These are phyloP conservation scores for Haemorhous mexicanus DNA, from an alignment of 2,113 vertebrate species.

Conservation along the genomic window DNA sequence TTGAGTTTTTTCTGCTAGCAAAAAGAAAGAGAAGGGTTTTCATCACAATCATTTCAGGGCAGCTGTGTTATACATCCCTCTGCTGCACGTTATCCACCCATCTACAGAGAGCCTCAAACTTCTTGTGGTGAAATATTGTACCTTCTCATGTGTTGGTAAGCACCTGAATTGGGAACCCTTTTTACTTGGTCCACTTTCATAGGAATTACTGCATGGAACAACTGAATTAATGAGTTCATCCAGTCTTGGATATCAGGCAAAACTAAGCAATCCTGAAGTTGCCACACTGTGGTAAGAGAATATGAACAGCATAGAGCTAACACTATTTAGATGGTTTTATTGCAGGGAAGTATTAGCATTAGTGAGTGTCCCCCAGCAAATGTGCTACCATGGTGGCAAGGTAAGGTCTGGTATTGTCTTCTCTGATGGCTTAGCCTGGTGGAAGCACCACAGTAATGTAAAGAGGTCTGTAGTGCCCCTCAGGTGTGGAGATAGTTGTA, in stretches of 20 bases:
- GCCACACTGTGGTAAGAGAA: background rate
- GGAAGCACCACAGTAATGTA: background rate
- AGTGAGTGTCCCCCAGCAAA: background rate
- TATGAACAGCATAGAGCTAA: background rate
- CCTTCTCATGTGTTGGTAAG: background rate
- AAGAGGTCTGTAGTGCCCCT: background rate
- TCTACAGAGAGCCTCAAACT: background rate
- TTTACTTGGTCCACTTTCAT: background rate
- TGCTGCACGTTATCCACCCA: background rate
- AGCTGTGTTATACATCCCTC: background rate
- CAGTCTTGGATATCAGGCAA: background rate
- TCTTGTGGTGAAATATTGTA: background rate
- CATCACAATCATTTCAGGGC: background rate
- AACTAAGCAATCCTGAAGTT: background rate
- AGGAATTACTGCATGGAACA: background rate
- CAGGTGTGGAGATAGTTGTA: background rate
- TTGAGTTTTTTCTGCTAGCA: background rate
- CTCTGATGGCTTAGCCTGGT: background rate
- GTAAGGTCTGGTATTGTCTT: background rate
- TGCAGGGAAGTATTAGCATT: background rate
- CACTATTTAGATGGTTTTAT: background rate
- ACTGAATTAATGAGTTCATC: background rate
- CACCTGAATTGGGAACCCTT: background rate
- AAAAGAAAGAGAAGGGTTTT: background rate
- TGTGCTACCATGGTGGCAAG: background rate